Evolutionary conservation across 2,888 invertebrate genomes (phyloP), one percentile per base, ranked within the genome.

Genomic region (Chymomyza procnemis): DNA sequence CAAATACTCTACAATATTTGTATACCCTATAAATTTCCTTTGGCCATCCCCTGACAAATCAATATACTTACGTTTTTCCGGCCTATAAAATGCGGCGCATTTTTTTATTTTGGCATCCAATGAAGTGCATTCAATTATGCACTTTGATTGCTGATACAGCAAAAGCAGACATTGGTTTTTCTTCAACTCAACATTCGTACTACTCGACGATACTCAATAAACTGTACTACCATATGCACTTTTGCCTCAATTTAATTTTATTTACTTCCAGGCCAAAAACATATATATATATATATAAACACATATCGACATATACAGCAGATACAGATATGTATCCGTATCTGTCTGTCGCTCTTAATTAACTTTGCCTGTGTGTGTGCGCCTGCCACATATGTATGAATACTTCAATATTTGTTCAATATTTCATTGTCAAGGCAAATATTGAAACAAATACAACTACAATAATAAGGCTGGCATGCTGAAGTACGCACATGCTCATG

Each of bases 351-450:
- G n/a, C 16, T 34, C 26, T 56, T 56, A 56, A 56, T 56, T 56
- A 56, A 56, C 56, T 56, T 56, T 30, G 14, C 6, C 56, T 21
- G 9, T 50, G 50, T 50, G 18, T 16, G 26, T 26, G 26, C 8
- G 26, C 26, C n/a, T n/a, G n/a, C n/a, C n/a, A n/a, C n/a, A n/a
- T n/a, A n/a, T 4, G 1, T 74, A 55, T 69, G 58, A 55, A 57
- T 54, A 69, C 64, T 75, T 63, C 64, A 67, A 76, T 73, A 66
- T 65, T 81, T 66, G 68, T 64, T 46, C 58, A 48, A 14, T 66
- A 74, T 59, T 47, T 69, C 78, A 75, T 78, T 78, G 72, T 52
- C 55, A 57, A 54, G 22, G 57, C 64, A 80, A 78, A 75, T 71
- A 80, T 73, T 78, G 64, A 74, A 41, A 41, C 34, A 41, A 12